Evolutionary conservation across 2,113 vertebrate genomes (phyloP).

Genomic region (Oreotragus oreotragus): DNA sequence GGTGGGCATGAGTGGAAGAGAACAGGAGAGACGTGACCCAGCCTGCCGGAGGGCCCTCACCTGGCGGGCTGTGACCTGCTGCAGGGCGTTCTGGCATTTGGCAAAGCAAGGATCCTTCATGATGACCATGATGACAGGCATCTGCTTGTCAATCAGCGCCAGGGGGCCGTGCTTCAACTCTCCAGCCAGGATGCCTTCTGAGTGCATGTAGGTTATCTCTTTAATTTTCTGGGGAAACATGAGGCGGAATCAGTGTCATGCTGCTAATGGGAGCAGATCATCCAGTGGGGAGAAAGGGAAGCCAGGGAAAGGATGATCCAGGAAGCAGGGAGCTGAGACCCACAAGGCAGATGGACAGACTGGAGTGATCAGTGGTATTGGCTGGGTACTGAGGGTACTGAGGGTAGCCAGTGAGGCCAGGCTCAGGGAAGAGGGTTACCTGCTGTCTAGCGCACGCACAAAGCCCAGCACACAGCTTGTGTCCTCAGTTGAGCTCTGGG

Average conservation of each 20-base stretch:
- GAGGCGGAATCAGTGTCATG: neutral
- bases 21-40: neutral
- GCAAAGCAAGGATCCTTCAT: constrained; percentile 94
- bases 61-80: constrained; percentile 94
- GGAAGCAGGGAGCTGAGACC: neutral
- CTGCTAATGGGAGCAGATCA: neutral
- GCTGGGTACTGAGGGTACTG: no score
- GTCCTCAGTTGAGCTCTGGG: neutral
- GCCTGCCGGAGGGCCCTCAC: constrained; percentile 68
- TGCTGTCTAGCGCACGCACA: neutral
- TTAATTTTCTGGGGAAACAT: constrained; percentile 93
- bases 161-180: constrained; percentile 96
- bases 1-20: neutral
- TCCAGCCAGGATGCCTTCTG: constrained; percentile 95
- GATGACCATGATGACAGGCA: constrained; percentile 98
- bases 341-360: neutral
- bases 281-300: neutral
- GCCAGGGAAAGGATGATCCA: neutral
- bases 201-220: constrained; percentile 99
- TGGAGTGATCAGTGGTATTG: neutral
- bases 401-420: neutral
- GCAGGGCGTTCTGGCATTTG: constrained; percentile 96
- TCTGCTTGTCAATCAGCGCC: constrained; percentile 93
- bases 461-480: neutral
- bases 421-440: neutral